Evolutionary conservation across 2,113 vertebrate genomes (phyloP).

Genomic region (Setophaga petechia): DNA sequence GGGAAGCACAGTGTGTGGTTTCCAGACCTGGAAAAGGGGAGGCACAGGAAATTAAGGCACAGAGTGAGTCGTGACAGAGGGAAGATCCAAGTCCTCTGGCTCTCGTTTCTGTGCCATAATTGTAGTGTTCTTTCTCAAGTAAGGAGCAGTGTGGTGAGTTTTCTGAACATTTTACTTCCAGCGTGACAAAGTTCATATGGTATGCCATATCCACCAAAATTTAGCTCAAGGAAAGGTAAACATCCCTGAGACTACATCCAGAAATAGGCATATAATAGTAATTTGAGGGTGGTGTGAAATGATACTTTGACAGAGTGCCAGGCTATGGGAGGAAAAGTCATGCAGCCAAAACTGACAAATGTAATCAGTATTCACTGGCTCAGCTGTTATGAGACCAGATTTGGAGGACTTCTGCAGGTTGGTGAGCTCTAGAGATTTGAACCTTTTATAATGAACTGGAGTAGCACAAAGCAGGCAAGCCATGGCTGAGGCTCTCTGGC

Average conservation of each 20-base stretch:
- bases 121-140: background rate
- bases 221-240: background rate
- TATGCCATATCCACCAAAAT: background rate
- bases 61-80: background rate
- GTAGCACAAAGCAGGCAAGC: constrained; percentile 50
- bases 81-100: constrained; percentile 13
- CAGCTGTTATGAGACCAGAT: constrained; percentile 52
- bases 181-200: background rate
- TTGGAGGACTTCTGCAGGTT: constrained; percentile 56
- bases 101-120: background rate
- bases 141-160: background rate
- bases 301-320: constrained; percentile 28
- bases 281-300: background rate
- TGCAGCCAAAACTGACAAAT: constrained; percentile 51
- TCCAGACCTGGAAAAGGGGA: constrained; percentile 24
- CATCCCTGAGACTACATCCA: background rate
- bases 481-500: constrained; percentile 25
- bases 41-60: background rate
- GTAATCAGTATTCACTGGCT: constrained; percentile 56
- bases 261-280: background rate
- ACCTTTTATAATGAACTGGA: constrained; percentile 50
- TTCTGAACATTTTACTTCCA: background rate
- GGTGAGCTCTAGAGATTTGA: constrained; percentile 62
- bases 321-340: constrained; percentile 23
- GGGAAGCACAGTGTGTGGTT: background rate